Evolutionary conservation across 2,113 vertebrate species (phyloP), one percentile per base, ranked within the genome.

Genomic region (Vulpes lagopus): DNA sequence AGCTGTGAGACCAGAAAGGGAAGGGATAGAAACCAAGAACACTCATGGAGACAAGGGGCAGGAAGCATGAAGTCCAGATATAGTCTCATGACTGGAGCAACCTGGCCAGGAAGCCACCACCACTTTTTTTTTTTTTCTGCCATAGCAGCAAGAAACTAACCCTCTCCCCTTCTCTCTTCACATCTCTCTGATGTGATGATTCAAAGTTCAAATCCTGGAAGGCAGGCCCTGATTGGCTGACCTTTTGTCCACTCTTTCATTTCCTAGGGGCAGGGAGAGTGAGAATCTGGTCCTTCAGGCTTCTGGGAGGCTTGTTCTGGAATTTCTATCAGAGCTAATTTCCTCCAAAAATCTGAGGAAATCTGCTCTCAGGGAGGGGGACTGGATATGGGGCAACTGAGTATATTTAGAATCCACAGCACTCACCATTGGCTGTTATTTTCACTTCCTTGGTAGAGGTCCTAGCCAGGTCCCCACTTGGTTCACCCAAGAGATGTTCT

Each of bases 41-140:
- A 25, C 27, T 20, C 3, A 16, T 11, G 11, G 35, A 16, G 16
- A 30, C 0, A 9, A 6, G 35, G 4, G 3, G 0, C 19, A 55
- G 53, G 35, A 19, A n/a, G 19, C 14, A 4, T 60, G 25, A n/a
- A 25, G n/a, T 6, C 11, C 25, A 43, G 30, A n/a, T 2, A 5
- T 4, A 20, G 32, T 55, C 5, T 71, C 19, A 38, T 53, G 8
- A 6, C 0, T 0, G 32, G 16, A 23, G 16, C 10, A 1, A 11
- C 11, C 35, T 55, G 67, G 32, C 27, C 3, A 6, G 0, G 32
- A 43, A 16, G 11, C 35, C 23, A 3, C 5, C 0, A 0, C 16
- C 17, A 2, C 25, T 27, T 3, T 2, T 27, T 10, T 38, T 35
- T 65, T 11, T 65, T 9, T 69, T 8, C 9, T 9, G 19, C 25